Percentiles rank a stretch among this genome's conserved stretches.
phyloP scores from a whole-genome alignment of 2,113 vertebrate genomes.

The Sakesphorus luctuosus region DNA sequence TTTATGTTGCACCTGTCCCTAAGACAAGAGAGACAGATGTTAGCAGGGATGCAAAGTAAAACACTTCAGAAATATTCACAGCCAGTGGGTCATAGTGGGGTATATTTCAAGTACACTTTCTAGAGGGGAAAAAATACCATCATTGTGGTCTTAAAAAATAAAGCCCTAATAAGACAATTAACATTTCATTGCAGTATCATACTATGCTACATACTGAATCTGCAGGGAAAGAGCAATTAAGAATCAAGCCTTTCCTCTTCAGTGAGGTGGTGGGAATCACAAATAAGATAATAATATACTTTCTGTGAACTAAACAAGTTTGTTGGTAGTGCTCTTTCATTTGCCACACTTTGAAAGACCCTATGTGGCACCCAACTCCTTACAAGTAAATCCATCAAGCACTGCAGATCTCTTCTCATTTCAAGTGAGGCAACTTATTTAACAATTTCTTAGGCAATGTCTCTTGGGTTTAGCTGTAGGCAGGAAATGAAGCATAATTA shows the following conservation, averaged over 20 bases:
- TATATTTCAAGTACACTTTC: background rate
- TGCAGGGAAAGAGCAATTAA: background rate
- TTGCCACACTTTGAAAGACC: background rate
- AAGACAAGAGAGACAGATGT: background rate
- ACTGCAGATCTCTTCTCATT: conserved; percentile 46
- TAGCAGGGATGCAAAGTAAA: background rate
- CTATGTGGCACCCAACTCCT: background rate
- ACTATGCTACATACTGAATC: background rate
- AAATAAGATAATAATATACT: background rate
- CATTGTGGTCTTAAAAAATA: conserved; percentile 28
- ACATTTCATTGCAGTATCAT: background rate
- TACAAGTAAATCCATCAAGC: conserved; percentile 45
- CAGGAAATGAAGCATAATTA: conserved; percentile 78
- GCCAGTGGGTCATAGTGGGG: background rate
- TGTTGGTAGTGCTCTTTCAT: background rate
- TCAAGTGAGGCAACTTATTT: conserved; percentile 68
- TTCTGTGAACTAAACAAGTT: conserved; percentile 19
- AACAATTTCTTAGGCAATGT: conserved; percentile 67
- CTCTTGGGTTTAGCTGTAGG: conserved; percentile 69
- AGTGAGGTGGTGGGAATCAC: background rate
- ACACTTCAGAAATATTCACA: background rate
- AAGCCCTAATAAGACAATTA: conserved; percentile 18
- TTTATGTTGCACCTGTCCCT: background rate
- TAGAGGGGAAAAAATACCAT: background rate
- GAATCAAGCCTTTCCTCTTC: background rate